Base-by-base conservation (phyloP, 2,113 vertebrate species). In the Clarias batrachus region DNA sequence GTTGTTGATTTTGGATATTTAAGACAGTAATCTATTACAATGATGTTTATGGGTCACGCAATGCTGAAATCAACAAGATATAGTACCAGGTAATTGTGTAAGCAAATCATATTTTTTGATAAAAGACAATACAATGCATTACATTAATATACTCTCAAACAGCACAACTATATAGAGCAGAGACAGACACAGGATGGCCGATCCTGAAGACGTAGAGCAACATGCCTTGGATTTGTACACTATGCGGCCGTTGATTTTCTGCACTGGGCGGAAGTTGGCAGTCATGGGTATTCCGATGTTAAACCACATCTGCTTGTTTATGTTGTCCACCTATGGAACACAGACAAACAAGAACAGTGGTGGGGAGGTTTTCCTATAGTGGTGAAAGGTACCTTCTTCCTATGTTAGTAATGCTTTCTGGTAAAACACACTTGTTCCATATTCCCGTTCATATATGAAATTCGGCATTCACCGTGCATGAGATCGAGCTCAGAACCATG, bases 201-300 rank as follows among this genome's bases (percentile, higher is more conserved):
- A n/a, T 57, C 78, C 54, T 2, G 80, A 87, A 60, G 86, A 87
- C 33, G 85, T 82, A 7, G 68, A 33, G 0, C 30, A 62, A 82
- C 62, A 37, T 82, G 90, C 90, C 33, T 60, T 89, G 12, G 94
- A 94, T 80, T 89, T 85, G 88, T 93, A 94, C 73, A 96, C 94
- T 0, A 92, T 88, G 48, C 94, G 92, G 59, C 92, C 92, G 1
- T 95, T 94, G 82, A 95, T 90, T 56, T 91, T 93, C 91, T 95
- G 95, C 0, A 92, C 90, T 0, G 94, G 94, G 71, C 94, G 93
- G 92, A 94, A 95, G 91, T 91, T 94, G 88, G 93, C 91, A 0
- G 33, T 91, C 94, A 96, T 94, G 25, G 93, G 93, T 68, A 92
- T 90, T 25, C 93, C 94, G 0, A 91, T 93, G 90, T 91, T 87